Evolutionary conservation across 2,888 invertebrate genomes (phyloP), one percentile per base, ranked within the genome.

Genomic region (Pterobdella sp.): DNA sequence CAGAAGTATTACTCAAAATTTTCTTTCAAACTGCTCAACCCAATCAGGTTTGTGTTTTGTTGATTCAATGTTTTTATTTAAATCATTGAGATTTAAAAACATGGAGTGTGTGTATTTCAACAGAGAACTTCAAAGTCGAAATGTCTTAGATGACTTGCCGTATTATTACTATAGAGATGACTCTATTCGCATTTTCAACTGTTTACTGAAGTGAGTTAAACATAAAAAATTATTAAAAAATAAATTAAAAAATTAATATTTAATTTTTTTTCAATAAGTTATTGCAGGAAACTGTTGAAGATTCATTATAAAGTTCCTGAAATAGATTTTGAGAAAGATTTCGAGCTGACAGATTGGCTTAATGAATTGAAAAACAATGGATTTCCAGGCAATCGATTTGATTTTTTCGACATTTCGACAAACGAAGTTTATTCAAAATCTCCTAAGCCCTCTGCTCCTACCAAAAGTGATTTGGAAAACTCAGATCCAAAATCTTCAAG

Each of bases 141-240:
- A 34, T 66, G 75, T 77, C 7, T 42, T 72, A 7, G 72, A 75
- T 49, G 64, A 35, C 34, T 74, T 77, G 34, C 74, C 75, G 2
- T 73, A 73, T 69, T 77, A 77, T 63, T 73, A 73, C 69, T 77
- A 76, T 72, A 35, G 77, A 1, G 77, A 77, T 34, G 77, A 77
- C 69, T 73, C 75, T 1, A 56, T 74, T 1, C 42, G 70, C 18
- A 49, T 77, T 26, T 77, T 74, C 75, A 73, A 74, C 22, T 73
- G 74, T 36, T 60, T 77, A 10, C 35, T 31, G 29, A 74, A 67
- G 32, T 76, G 74, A 22, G n/a, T n/a, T n/a, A n/a, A n/a, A n/a
- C n/a, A n/a, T n/a, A n/a, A n/a, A n/a, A n/a, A n/a, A n/a, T n/a
- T n/a, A n/a, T n/a, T n/a, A n/a, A n/a, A n/a, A n/a, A n/a, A n/a